These are phyloP conservation scores for Philereme vetulata DNA, from an alignment of 2,888 invertebrate genomes.

Conservation along the genomic window DNA sequence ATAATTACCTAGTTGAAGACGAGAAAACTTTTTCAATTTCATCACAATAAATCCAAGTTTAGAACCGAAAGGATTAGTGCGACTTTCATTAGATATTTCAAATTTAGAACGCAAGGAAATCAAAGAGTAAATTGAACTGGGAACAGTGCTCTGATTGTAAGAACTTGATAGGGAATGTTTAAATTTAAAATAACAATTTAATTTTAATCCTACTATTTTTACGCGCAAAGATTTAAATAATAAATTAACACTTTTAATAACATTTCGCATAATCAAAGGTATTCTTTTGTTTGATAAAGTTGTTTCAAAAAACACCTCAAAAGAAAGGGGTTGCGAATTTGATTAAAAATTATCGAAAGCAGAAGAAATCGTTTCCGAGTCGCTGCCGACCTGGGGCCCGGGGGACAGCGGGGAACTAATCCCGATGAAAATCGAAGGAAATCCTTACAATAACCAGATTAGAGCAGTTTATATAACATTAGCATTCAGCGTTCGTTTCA, in stretches of 20 bases:
- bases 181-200: conserved; percentile 26
- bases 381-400: conserved; percentile 26
- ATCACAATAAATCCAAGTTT: conserved; percentile 59
- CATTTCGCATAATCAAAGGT: conserved; percentile 23
- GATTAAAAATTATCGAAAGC: conserved; percentile 54
- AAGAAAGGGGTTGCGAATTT: conserved; percentile 51
- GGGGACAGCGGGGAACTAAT: conserved; percentile 56
- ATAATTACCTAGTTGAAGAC: conserved; percentile 67
- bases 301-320: conserved; percentile 30
- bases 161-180: conserved; percentile 17
- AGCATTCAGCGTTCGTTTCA: conserved; percentile 41
- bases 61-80: conserved; percentile 21
- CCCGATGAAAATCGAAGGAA: conserved; percentile 64
- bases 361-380: conserved; percentile 38
- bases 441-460: conserved; percentile 66
- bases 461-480: conserved; percentile 55
- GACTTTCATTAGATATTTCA: conserved; percentile 24
- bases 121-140: conserved; percentile 21
- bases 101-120: conserved; percentile 19
- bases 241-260: conserved; percentile 16
- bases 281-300: conserved; percentile 18
- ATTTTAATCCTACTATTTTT: not conserved
- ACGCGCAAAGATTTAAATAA: conserved; percentile 1
- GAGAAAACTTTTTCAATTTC: conserved; percentile 80
- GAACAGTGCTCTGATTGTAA: conserved; percentile 16